Base-by-base conservation (phyloP, 1,140 invertebrate genomes). In the Araneus ventricosus region DNA sequence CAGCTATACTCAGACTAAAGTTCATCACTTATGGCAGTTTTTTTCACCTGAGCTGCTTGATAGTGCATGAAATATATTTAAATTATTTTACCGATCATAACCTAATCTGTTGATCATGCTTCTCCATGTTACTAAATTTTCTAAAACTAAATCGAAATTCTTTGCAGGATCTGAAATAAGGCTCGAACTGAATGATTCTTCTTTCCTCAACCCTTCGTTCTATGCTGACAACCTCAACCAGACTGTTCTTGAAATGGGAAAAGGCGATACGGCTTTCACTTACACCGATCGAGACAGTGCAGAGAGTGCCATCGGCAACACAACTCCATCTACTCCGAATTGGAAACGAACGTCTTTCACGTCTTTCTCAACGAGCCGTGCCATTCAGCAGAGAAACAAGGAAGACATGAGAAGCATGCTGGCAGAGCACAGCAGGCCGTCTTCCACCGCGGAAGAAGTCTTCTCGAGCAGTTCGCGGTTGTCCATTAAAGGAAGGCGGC, bases 261-360 rank as follows among this genome's bases (percentile, higher is more conserved):
- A 30, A 2, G 17, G 14, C 2, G 30, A 87, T 14, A 34, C 4
- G 2, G 63, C 57, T 1, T 63, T 61, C 52, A 37, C 39, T 0
- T 10, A 34, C 14, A 39, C 75, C 8, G 45, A 87, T 2, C 24
- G 2, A 27, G 59, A 20, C 17, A 20, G 34, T 37, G 1, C 4
- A 14, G 70, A 37, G 6, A 63, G 70, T 5, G 10, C 17, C 4
- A 34, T 22, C 30, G 30, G 30, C 30, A 75, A 75, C 17, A 37
- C 41, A 22, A 3, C 79, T 24, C 1, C 70, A 8, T 5, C 39
- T 8, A 7, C 27, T 22, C 22, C 14, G 22, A 7, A 20, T 10
- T 84, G 89, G 89, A n/a, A 57, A 2, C 30, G 92, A 37, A 93
- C 86, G 4, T 93, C 92, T 6, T 84, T 93, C 14, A 52, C 84